phyloP scores from a whole-genome alignment of 2,797 vertebrate genomes.

The Delichon dasypus region DNA sequence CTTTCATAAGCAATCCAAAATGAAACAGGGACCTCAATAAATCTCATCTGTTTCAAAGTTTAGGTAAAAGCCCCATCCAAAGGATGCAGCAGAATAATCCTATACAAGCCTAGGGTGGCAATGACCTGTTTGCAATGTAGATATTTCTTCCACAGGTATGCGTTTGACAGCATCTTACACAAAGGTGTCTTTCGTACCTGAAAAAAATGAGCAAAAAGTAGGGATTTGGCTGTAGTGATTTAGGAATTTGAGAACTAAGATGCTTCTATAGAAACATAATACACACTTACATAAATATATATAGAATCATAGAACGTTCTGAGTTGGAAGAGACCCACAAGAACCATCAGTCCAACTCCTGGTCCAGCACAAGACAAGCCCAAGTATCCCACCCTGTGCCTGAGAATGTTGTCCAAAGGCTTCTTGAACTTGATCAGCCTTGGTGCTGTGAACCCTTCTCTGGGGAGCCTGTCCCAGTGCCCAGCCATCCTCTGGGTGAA shows the following conservation, averaged over 20 bases:
- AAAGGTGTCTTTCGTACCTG: not conserved
- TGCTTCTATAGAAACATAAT: not conserved
- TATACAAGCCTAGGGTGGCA: not conserved
- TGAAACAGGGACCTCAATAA: not conserved
- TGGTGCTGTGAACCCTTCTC: not conserved
- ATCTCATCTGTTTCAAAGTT: not conserved
- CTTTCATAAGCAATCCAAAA: not conserved
- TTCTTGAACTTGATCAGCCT: not conserved
- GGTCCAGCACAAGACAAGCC: not conserved
- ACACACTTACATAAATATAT: accelerated
- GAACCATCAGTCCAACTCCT: not conserved
- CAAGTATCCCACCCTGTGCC: not conserved
- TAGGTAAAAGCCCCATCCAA: not conserved
- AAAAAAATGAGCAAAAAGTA: not conserved
- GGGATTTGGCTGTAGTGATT: not conserved
- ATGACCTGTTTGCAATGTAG: not conserved
- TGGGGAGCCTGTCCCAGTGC: not conserved
- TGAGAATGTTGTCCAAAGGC: not conserved
- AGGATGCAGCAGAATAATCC: not conserved
- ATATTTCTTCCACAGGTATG: not conserved
- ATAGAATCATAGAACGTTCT: not conserved
- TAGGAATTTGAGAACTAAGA: not conserved
- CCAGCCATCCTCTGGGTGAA: not conserved
- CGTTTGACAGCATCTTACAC: not conserved
- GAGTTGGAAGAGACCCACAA: not conserved